These are phyloP conservation scores for Emydoidea blandingii DNA, from an alignment of 2,797 vertebrate genomes.

Conservation along the genomic window DNA sequence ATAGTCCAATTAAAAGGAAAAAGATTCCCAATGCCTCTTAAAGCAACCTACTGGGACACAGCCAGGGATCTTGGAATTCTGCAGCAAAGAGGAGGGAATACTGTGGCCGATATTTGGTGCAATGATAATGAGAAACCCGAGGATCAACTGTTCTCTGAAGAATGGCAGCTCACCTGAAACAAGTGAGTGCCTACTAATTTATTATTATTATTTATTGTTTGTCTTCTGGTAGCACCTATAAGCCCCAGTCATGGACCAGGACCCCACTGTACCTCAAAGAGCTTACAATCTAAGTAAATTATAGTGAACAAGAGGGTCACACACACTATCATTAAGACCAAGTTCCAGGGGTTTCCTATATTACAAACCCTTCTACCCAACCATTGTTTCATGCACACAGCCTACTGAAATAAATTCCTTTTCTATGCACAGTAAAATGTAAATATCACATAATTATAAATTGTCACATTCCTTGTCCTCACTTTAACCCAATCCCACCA, in stretches of 20 bases:
- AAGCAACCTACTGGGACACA: not conserved
- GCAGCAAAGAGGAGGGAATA: not conserved
- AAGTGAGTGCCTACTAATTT: not conserved
- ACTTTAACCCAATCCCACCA: not conserved
- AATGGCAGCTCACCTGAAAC: not conserved
- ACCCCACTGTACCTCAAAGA: fast-evolving
- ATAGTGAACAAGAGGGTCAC: not conserved
- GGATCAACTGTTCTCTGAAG: not conserved
- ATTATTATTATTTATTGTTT: not conserved
- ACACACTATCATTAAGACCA: not conserved
- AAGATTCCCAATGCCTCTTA: not conserved
- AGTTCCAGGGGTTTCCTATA: not conserved
- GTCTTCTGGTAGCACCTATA: not conserved
- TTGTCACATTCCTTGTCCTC: not conserved
- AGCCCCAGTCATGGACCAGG: not conserved
- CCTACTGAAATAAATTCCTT: not conserved
- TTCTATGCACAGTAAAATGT: not conserved
- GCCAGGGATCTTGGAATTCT: not conserved
- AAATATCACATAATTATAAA: not conserved
- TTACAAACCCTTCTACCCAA: not conserved
- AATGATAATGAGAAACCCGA: not conserved
- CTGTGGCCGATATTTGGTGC: not conserved
- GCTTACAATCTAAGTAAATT: not conserved
- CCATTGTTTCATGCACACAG: not conserved
- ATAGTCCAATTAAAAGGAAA: not conserved